A percentile compares a stretch with the other conserved stretches of the same genome.
These are phyloP conservation scores for Apolygus lucorum DNA, from an alignment of 1,140 invertebrate genomes.

Conservation along the genomic window DNA sequence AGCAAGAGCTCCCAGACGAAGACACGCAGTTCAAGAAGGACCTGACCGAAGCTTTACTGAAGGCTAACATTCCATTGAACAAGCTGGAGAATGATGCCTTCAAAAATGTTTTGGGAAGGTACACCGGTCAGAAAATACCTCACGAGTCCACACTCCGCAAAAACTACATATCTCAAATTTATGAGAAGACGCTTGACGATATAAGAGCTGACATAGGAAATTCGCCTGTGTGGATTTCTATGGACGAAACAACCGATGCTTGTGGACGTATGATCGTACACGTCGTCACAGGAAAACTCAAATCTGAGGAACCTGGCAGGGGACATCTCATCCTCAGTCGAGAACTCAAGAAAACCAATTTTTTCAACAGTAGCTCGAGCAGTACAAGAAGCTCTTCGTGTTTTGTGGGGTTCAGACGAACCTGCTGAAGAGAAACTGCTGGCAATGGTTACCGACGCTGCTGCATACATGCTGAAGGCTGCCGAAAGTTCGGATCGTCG, in stretches of 20 bases:
- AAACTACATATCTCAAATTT: too few species aligned
- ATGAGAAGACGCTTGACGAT: too few species aligned
- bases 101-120: background rate
- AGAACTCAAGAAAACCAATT: constrained; percentile 4
- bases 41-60: background rate
- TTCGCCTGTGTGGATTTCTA: too few species aligned
- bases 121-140: background rate
- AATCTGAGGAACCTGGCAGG: background rate
- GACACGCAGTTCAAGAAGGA: background rate
- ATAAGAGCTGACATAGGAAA: too few species aligned
- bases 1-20: too few species aligned
- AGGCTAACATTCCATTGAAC: background rate
- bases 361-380: background rate
- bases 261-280: background rate
- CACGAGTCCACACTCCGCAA: too few species aligned
- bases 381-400: background rate
- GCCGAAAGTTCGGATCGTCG: too few species aligned
- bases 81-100: background rate
- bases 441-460: background rate
- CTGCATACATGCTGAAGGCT: background rate
- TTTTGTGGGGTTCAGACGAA: background rate
- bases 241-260: too few species aligned
- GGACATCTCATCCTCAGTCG: background rate
- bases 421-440: background rate
- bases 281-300: background rate